Evolutionary conservation across 2,113 vertebrate species (phyloP).

Genomic region (Oostethus manadensis): DNA sequence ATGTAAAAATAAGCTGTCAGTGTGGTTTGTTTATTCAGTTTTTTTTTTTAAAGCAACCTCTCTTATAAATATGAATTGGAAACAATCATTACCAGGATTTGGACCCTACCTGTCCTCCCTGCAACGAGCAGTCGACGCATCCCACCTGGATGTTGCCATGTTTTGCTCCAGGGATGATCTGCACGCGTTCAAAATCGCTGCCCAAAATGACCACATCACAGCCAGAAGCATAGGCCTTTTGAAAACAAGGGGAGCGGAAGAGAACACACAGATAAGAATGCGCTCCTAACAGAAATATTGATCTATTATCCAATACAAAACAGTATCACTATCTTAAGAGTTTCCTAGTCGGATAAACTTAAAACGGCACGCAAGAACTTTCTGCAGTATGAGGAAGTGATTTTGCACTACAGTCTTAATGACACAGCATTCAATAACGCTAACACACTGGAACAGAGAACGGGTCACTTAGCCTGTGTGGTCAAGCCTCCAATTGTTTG

Average conservation of each 20-base stretch:
- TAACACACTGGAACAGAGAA: neutral
- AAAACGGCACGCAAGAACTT: neutral
- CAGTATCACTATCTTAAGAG: constrained; percentile 13
- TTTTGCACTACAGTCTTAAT: neutral
- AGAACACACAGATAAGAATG: constrained; percentile 27
- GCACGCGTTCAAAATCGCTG: constrained; percentile 94
- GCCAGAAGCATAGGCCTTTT: constrained; percentile 93
- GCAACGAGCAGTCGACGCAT: constrained; percentile 92
- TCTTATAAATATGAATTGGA: neutral
- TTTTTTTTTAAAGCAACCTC: neutral
- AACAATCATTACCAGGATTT: neutral
- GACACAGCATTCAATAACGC: neutral
- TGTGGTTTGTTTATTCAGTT: neutral
- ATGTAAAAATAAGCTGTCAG: neutral
- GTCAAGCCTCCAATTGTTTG: too few relatives aligned
- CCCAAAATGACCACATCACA: constrained; percentile 96
- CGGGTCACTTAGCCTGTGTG: too few relatives aligned
- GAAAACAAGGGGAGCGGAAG: constrained; percentile 1
- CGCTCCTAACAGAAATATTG: constrained; percentile 40
- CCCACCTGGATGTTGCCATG: constrained; percentile 97
- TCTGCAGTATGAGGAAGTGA: neutral
- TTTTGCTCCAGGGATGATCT: constrained; percentile 95
- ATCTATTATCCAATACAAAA: constrained; percentile 27
- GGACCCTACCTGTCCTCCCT: constrained; percentile 84
- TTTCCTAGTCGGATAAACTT: neutral